phyloP scores from a whole-genome alignment of 1,140 invertebrate species.

The Agrilus planipennis region DNA sequence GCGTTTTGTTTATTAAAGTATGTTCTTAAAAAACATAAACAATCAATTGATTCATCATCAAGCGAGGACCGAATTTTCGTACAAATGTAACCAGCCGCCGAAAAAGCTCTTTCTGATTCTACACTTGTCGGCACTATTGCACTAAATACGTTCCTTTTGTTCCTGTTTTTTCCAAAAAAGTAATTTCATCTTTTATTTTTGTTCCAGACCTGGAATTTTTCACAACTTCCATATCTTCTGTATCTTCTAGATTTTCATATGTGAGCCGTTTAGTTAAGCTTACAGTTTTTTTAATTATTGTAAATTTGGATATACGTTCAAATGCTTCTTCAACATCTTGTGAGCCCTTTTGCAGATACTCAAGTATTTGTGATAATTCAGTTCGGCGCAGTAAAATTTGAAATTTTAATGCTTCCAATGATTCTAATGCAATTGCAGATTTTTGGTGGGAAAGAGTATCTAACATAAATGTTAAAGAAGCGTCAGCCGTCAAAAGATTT shows the following conservation, averaged over 20 bases:
- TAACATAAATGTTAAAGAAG: constrained; percentile 11
- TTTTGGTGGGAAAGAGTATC: constrained; percentile 10
- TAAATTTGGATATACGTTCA: constrained; percentile 11
- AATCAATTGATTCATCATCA: too few relatives aligned
- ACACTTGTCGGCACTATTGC: constrained; percentile 7
- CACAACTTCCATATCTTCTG: constrained; percentile 11
- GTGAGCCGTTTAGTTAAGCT: constrained; percentile 11
- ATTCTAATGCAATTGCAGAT: constrained; percentile 11
- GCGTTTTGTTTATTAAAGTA: too few relatives aligned
- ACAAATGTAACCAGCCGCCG: constrained; percentile 8
- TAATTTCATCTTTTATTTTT: constrained; percentile 8
- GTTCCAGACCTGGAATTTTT: constrained; percentile 10
- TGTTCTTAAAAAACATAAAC: too few relatives aligned
- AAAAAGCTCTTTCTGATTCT: constrained; percentile 12
- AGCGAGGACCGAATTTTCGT: constrained; percentile 8
- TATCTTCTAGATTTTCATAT: constrained; percentile 10
- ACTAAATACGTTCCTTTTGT: constrained; percentile 1
- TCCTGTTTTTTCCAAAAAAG: constrained; percentile 2
- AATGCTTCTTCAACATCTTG: constrained; percentile 11
- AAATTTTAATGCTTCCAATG: constrained; percentile 9
- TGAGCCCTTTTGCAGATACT: constrained; percentile 10
- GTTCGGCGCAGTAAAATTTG: constrained; percentile 9
- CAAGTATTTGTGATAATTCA: constrained; percentile 11
- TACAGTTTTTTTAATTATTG: constrained; percentile 12
- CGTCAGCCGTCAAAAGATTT: constrained; percentile 9